Percentiles rank a stretch among this genome's conserved stretches.
Evolutionary conservation across 2,888 invertebrate species (phyloP).

Genomic region (Perizoma flavofasciatum): DNA sequence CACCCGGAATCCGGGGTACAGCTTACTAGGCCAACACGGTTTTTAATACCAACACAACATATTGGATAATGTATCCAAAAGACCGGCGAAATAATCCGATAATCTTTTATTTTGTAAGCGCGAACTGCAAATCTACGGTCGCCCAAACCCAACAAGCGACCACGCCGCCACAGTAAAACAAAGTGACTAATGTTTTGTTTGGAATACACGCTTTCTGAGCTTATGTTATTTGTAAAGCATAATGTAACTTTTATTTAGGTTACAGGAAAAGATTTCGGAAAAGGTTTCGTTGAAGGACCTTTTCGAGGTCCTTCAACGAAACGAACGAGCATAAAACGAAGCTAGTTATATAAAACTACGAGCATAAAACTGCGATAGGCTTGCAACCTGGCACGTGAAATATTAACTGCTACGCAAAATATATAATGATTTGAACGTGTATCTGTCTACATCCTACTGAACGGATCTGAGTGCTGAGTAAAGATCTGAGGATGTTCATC

Average conservation of each 20-base stretch:
- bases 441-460: too few relatives aligned
- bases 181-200: slow-evolving; percentile 18
- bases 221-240: slow-evolving; percentile 6
- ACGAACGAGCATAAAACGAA: too few relatives aligned
- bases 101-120: slow-evolving; percentile 29
- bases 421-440: too few relatives aligned
- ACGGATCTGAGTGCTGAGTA: too few relatives aligned
- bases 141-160: slow-evolving; percentile 14
- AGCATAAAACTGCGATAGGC: not conserved
- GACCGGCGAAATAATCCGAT: slow-evolving; percentile 3
- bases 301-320: too few relatives aligned
- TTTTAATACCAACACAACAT: not conserved
- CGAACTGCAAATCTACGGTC: slow-evolving; percentile 26
- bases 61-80: slow-evolving; percentile 3
- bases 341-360: not conserved
- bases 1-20: too few relatives aligned
- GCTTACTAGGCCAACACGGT: too few relatives aligned
- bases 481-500: too few relatives aligned
- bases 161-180: slow-evolving; percentile 11
- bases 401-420: too few relatives aligned
- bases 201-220: not conserved
- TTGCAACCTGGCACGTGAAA: too few relatives aligned
- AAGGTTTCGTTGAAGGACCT: not conserved
- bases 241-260: not conserved
- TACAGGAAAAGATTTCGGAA: not conserved